Conservation (phyloP, 1,140 invertebrate genomes). For the Druon quercuslanigerum region DNA sequence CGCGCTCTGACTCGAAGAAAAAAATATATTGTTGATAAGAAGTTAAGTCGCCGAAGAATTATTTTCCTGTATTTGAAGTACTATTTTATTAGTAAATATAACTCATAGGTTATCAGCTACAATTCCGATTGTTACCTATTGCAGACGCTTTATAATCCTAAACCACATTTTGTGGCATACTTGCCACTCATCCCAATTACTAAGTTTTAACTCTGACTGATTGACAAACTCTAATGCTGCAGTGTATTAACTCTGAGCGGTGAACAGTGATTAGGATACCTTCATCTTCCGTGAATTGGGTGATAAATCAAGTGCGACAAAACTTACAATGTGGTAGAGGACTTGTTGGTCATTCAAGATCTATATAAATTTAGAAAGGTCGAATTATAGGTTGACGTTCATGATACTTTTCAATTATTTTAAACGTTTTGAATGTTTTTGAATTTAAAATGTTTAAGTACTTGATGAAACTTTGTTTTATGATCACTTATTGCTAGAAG, state of each 20-base stretch:
- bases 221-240: slow-evolving; percentile 4
- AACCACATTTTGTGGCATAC: not conserved
- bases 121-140: not conserved
- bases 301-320: slow-evolving; percentile 24
- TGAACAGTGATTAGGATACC: slow-evolving; percentile 23
- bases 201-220: slow-evolving; percentile 20
- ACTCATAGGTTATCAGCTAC: too few relatives aligned
- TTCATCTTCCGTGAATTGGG: slow-evolving; percentile 1
- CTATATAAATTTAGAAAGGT: not conserved
- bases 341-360: slow-evolving; percentile 10
- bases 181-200: slow-evolving; percentile 10
- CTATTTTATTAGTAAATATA: too few relatives aligned
- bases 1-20: not conserved
- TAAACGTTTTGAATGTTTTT: too few relatives aligned
- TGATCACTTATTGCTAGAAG: too few relatives aligned
- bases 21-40: not conserved
- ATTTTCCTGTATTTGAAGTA: too few relatives aligned
- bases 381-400: not conserved
- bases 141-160: not conserved
- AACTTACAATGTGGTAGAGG: not conserved
- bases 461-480: too few relatives aligned
- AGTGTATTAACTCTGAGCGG: not conserved
- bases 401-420: too few relatives aligned
- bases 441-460: too few relatives aligned
- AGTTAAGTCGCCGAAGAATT: too few relatives aligned